phyloP scores from a whole-genome alignment of 2,113 vertebrate genomes.

The Pygoscelis antarcticus region DNA sequence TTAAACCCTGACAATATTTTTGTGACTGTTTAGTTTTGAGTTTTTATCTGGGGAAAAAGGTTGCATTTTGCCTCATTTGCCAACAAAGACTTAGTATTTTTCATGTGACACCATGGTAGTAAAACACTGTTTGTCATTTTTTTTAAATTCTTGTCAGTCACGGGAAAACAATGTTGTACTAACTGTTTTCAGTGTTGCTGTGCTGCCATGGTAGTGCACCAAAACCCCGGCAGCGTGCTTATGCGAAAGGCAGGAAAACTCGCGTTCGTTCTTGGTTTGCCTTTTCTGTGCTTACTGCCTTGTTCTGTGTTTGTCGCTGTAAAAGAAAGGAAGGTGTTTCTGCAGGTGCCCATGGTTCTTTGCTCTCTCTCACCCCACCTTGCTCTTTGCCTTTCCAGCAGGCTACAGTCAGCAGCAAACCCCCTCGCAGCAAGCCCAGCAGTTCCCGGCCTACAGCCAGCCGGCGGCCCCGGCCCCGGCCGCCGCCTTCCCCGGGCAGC shows the following conservation, averaged over 20 bases:
- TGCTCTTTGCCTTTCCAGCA: constrained; percentile 71
- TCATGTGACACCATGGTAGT: background rate
- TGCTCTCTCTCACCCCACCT: background rate
- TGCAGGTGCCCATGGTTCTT: fast-evolving
- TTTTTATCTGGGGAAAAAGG: background rate
- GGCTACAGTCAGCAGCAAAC: constrained; percentile 87
- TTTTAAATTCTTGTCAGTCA: background rate
- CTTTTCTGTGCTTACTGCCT: background rate
- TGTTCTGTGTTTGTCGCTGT: background rate
- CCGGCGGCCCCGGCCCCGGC: constrained; percentile 81
- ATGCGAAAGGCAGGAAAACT: background rate
- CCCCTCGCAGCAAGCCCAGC: constrained; percentile 86
- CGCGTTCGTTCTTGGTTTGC: background rate
- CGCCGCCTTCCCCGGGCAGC: constrained; percentile 79
- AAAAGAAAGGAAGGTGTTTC: background rate
- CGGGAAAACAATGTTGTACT: background rate
- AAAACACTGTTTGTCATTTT: background rate
- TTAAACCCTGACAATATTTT: background rate
- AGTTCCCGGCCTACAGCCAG: constrained; percentile 90
- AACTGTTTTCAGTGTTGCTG: background rate
- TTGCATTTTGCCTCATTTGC: background rate
- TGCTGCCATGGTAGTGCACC: background rate
- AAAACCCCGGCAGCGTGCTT: background rate
- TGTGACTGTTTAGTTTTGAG: background rate
- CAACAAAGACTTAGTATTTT: background rate